These are phyloP conservation scores for Probaryconus sp. DNA, from an alignment of 1,140 invertebrate genomes.

Conservation along the genomic window DNA sequence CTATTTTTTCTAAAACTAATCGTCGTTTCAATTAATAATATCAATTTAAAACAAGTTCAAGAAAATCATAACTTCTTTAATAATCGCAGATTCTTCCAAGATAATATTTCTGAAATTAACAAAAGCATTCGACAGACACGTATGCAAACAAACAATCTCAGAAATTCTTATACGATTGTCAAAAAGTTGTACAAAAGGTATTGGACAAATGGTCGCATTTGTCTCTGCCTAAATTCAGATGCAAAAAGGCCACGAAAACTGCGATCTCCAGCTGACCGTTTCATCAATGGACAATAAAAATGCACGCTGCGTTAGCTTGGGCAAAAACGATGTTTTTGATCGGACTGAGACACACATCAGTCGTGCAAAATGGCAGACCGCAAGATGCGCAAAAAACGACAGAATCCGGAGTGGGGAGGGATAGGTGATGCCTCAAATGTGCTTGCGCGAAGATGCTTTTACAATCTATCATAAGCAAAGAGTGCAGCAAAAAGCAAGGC, in stretches of 20 bases:
- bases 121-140: slow-evolving; percentile 9
- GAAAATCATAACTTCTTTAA: too few species aligned
- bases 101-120: too few species aligned
- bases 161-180: slow-evolving; percentile 32
- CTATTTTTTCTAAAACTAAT: too few species aligned
- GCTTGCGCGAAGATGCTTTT: slow-evolving; percentile 61
- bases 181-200: slow-evolving; percentile 38
- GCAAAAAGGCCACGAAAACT: slow-evolving; percentile 25
- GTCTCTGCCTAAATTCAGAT: slow-evolving; percentile 43
- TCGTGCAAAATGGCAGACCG: slow-evolving; percentile 50
- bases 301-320: slow-evolving; percentile 58
- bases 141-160: neutral
- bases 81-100: too few species aligned
- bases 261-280: slow-evolving; percentile 50
- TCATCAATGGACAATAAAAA: slow-evolving; percentile 64
- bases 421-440: slow-evolving; percentile 26
- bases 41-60: too few species aligned
- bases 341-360: slow-evolving; percentile 51
- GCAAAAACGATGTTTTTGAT: slow-evolving; percentile 58
- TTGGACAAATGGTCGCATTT: slow-evolving; percentile 58
- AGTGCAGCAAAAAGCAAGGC: slow-evolving; percentile 71
- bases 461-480: slow-evolving; percentile 74
- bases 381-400: slow-evolving; percentile 29
- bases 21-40: too few species aligned
- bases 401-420: slow-evolving; percentile 13